Conservation (phyloP, 2,888 invertebrate genomes). For the Aphrophora alni region DNA sequence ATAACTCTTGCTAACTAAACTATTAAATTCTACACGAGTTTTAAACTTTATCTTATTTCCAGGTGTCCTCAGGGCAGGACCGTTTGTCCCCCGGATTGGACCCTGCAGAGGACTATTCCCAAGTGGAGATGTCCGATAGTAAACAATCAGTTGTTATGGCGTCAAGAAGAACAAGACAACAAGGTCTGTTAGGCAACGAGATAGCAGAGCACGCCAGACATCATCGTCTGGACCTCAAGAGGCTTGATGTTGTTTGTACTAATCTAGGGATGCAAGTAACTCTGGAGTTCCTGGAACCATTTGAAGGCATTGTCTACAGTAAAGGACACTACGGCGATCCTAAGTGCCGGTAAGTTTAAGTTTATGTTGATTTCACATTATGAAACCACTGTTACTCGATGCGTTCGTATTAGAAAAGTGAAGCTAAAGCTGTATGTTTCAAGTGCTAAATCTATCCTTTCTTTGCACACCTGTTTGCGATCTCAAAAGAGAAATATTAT, state of each 20-base stretch:
- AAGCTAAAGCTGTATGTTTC: no score
- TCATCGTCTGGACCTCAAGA: constrained; percentile 62
- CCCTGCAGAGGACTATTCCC: constrained; percentile 37
- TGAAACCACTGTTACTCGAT: no score
- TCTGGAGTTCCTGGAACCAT: constrained; percentile 68
- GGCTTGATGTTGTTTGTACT: constrained; percentile 69
- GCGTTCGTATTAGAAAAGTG: no score
- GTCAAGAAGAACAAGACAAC: constrained; percentile 40
- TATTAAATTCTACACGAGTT: no score
- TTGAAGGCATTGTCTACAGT: constrained; percentile 73
- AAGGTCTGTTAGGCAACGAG: constrained; percentile 39
- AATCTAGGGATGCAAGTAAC: constrained; percentile 66
- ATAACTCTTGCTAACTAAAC: no score
- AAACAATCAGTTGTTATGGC: constrained; percentile 36
- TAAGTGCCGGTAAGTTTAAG: constrained; percentile 68
- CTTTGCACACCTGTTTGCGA: no score
- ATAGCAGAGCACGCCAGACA: constrained; percentile 45
- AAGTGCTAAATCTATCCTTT: no score
- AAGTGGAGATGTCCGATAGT: constrained; percentile 29
- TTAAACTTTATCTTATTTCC: background rate
- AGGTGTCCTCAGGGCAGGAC: constrained; percentile 23
- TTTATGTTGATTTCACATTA: no score
- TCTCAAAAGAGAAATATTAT: no score
- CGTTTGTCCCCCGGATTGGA: constrained; percentile 30
- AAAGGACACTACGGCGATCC: constrained; percentile 71